These are phyloP conservation scores for Chaetodon trifasciatus DNA, from an alignment of 2,797 vertebrate species.

Conservation along the genomic window DNA sequence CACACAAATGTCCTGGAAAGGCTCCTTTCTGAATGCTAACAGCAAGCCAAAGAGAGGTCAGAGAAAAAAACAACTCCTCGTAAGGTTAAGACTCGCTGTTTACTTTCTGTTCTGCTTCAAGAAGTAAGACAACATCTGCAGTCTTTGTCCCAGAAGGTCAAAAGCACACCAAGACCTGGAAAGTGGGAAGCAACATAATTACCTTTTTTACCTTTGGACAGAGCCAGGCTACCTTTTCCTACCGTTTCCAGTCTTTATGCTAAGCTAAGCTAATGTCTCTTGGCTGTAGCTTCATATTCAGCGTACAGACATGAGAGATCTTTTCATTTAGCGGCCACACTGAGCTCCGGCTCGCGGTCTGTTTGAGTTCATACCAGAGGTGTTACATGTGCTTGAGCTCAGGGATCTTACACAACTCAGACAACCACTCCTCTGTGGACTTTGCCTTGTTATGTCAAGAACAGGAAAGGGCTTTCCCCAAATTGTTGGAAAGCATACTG, in stretches of 20 bases:
- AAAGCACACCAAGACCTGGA: neutral
- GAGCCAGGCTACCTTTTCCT: neutral
- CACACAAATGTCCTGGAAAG: too few relatives aligned
- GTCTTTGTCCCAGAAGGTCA: neutral
- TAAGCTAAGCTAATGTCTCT: too few relatives aligned
- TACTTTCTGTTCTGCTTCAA: too few relatives aligned
- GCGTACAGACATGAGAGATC: neutral
- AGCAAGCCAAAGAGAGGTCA: neutral
- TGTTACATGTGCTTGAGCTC: too few relatives aligned
- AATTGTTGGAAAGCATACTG: too few relatives aligned
- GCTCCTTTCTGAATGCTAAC: too few relatives aligned
- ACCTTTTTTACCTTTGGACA: neutral
- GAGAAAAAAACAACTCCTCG: neutral
- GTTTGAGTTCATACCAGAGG: too few relatives aligned
- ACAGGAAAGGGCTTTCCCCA: too few relatives aligned
- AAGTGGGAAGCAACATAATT: neutral
- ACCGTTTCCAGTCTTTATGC: too few relatives aligned
- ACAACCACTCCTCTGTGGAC: neutral
- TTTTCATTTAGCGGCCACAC: neutral
- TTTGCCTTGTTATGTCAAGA: neutral
- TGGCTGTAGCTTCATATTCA: neutral
- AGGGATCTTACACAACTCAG: neutral
- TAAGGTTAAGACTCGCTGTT: neutral
- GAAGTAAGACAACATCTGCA: neutral
- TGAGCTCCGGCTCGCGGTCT: neutral